These are phyloP conservation scores for Eleutherodactylus coqui DNA, from an alignment of 2,797 vertebrate genomes.

Conservation along the genomic window DNA sequence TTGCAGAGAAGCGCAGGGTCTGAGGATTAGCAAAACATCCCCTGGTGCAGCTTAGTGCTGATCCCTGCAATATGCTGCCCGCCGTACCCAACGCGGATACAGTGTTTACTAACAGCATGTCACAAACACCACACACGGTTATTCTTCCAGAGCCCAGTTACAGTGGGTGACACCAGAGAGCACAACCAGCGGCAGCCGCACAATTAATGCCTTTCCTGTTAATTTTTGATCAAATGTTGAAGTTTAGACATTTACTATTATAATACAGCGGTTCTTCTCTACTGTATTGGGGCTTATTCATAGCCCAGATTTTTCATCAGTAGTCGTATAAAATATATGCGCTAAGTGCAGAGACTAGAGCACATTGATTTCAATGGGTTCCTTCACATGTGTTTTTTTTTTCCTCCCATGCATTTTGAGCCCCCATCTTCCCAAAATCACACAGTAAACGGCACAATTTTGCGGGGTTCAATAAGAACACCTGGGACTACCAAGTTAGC, in stretches of 20 bases:
- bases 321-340: too few relatives aligned
- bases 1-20: slow-evolving; percentile 76
- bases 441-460: too few relatives aligned
- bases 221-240: not conserved
- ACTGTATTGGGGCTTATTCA: too few relatives aligned
- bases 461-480: too few relatives aligned
- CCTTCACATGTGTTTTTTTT: too few relatives aligned
- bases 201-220: not conserved
- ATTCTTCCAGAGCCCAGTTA: not conserved
- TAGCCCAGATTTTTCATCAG: too few relatives aligned
- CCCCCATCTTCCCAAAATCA: too few relatives aligned
- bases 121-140: not conserved
- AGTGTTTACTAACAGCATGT: slow-evolving; percentile 29
- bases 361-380: too few relatives aligned
- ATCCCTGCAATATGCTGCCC: slow-evolving; percentile 49
- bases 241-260: not conserved
- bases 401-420: too few relatives aligned
- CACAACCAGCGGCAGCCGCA: not conserved
- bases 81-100: slow-evolving; percentile 31
- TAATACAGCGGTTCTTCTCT: not conserved
- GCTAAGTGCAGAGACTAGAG: too few relatives aligned
- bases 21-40: slow-evolving; percentile 76
- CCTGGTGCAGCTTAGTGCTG: slow-evolving; percentile 58
- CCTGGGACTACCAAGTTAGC: too few relatives aligned
- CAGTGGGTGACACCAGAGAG: not conserved